Percentiles rank a stretch among this genome's conserved stretches.
Conservation (phyloP, 2,113 vertebrate species). For the Psittacara wagleri region DNA sequence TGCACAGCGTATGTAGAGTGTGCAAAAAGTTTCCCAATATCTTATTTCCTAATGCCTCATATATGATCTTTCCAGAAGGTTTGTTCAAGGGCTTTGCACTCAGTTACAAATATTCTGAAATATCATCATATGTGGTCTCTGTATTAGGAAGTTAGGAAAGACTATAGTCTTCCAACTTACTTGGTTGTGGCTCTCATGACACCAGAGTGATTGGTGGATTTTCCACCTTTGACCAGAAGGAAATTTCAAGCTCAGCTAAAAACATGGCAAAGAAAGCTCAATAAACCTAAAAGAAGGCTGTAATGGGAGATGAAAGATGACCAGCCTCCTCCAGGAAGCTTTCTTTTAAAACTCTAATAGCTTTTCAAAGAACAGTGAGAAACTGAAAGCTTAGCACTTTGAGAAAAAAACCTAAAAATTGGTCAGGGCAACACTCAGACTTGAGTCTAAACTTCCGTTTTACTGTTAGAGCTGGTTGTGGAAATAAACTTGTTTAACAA, state of each 20-base stretch:
- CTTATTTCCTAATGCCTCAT: not conserved
- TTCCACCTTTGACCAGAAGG: not conserved
- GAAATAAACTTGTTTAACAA: not conserved
- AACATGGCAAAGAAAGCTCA: not conserved
- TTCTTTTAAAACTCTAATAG: not conserved
- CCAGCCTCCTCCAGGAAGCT: not conserved
- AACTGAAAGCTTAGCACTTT: not conserved
- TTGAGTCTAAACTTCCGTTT: not conserved
- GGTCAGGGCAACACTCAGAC: not conserved
- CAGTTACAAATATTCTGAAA: not conserved
- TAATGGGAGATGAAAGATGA: not conserved
- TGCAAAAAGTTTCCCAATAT: not conserved
- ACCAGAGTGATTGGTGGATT: not conserved
- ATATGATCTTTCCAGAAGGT: not conserved
- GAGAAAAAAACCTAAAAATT: not conserved
- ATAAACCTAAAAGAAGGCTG: not conserved
- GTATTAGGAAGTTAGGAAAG: not conserved
- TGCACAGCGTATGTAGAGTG: not conserved
- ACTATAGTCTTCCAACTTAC: not conserved
- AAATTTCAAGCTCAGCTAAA: not conserved
- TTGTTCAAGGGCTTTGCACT: not conserved
- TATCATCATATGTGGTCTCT: not conserved
- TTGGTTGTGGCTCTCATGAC: not conserved
- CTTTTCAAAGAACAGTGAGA: not conserved
- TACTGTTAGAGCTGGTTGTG: not conserved